These are phyloP conservation scores for Lathronympha strigana DNA, from an alignment of 2,888 invertebrate species.

Conservation along the genomic window DNA sequence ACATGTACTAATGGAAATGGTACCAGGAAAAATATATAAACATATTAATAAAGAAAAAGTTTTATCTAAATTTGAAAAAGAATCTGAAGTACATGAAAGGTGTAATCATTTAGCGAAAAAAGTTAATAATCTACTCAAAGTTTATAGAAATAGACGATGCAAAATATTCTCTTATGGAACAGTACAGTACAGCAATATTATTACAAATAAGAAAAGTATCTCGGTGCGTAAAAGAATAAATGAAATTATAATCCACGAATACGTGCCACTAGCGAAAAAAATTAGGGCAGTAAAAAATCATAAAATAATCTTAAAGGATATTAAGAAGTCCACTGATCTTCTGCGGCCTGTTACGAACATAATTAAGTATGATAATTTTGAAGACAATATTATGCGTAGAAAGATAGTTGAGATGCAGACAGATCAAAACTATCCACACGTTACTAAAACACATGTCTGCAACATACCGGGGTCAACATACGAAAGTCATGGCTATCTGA, in stretches of 20 bases:
- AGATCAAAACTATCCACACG: neutral
- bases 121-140: conserved; percentile 44
- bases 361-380: neutral
- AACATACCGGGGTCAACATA: conserved; percentile 52
- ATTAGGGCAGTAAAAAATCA: conserved; percentile 24
- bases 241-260: conserved; percentile 49
- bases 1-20: neutral
- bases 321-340: conserved; percentile 64
- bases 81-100: conserved; percentile 50
- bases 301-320: conserved; percentile 22
- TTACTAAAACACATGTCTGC: neutral
- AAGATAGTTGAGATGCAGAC: neutral
- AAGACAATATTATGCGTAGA: neutral
- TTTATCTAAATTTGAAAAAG: conserved; percentile 49
- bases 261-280: conserved; percentile 42
- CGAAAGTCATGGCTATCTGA: conserved; percentile 58
- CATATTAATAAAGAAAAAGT: conserved; percentile 38
- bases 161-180: conserved; percentile 47
- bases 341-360: conserved; percentile 57
- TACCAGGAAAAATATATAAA: neutral
- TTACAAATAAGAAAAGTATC: conserved; percentile 46
- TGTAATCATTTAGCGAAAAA: conserved; percentile 48
- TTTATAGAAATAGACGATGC: conserved; percentile 44
- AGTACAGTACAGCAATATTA: conserved; percentile 45
- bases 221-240: conserved; percentile 46